Conservation (phyloP, 1,140 invertebrate species). For the Drosophila pandora region DNA sequence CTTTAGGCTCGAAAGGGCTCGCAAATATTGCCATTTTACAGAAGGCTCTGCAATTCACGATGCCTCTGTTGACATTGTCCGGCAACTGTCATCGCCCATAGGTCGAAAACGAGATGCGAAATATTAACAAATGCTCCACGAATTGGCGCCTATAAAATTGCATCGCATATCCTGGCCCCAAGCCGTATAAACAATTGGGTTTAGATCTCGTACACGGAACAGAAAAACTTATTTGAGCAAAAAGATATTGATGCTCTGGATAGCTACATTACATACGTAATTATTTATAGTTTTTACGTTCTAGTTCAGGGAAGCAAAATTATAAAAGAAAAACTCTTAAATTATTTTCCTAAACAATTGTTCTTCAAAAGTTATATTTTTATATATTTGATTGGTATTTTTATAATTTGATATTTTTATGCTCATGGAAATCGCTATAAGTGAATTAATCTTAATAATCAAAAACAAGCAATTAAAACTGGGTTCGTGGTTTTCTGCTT, state of each 20-base stretch:
- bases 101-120: conserved; percentile 61
- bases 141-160: conserved; percentile 25
- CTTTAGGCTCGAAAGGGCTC: conserved; percentile 12
- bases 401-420: not conserved
- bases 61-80: conserved; percentile 65
- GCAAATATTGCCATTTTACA: conserved; percentile 45
- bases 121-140: conserved; percentile 64
- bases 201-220: conserved; percentile 4
- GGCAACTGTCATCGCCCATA: conserved; percentile 48
- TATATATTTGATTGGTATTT: too few relatives aligned
- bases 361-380: too few relatives aligned
- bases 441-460: conserved; percentile 3
- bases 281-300: too few relatives aligned
- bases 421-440: not conserved
- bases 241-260: not conserved
- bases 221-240: not conserved
- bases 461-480: conserved; percentile 49
- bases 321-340: too few relatives aligned
- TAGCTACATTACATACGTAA: too few relatives aligned
- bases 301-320: too few relatives aligned
- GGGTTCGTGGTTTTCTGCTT: conserved; percentile 32
- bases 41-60: conserved; percentile 49
- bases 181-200: conserved; percentile 2
- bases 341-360: too few relatives aligned
- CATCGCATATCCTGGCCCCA: conserved; percentile 10